Evolutionary conservation across 2,113 vertebrate species (phyloP), one percentile per base, ranked within the genome.

Genomic region (mouse (Mus musculus)): DNA sequence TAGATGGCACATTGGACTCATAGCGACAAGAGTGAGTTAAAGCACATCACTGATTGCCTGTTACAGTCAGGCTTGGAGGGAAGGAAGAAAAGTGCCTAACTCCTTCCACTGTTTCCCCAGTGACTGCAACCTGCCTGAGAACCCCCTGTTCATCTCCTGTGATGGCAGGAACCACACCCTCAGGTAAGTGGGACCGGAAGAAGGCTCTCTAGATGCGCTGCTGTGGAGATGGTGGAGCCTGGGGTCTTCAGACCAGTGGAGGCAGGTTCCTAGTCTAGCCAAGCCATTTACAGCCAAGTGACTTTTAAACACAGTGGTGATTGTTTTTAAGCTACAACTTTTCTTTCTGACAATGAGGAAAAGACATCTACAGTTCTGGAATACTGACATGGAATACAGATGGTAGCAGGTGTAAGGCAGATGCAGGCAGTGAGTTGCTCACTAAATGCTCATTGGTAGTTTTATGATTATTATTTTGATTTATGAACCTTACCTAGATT

Each of bases 71-170:
- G 20, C 30, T 87, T n/a, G 5, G 36, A 17, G 67, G 72, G 93
- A n/a, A 59, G 36, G n/a, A 22, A 9, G n/a, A n/a, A 17, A 76
- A 63, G 46, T 24, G 14, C 46, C 73, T 94, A 10, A 93, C 39
- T 86, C 22, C 26, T 89, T 77, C 96, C 49, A 17, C 0, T 97
- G 93, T 98, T 97, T 72, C 69, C 91, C 91, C 61, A 99, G 99
- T 93, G 97, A 91, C 85, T 99, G 99, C 33, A 93, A 69, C 86
- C 96, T 99, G 10, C 98, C 99, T 5, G 98, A 99, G 95, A 99
- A 99, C 87, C 99, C 99, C 54, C 96, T 99, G 78, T 99, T 98
- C 92, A 99, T 99, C 75, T 33, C 97, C 0, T 99, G 99, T 78
- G 98, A 97, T 1, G 30, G 76, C 59, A 92, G 95, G 22, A 97